These are phyloP conservation scores for Meda fulgida DNA, from an alignment of 2,797 vertebrate species.

Conservation along the genomic window DNA sequence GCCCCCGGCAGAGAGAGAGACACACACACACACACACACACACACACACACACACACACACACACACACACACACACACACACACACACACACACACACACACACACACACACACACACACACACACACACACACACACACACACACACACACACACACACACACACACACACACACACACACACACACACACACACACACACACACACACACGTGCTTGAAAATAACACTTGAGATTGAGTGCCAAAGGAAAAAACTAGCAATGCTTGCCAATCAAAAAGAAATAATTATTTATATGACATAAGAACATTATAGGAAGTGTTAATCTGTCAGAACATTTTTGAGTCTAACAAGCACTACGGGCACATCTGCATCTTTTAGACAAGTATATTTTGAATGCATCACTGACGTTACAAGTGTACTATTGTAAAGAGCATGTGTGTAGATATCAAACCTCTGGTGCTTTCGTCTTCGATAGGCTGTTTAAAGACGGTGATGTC, in stretches of 20 bases:
- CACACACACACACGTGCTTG: neutral
- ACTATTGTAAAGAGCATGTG: neutral
- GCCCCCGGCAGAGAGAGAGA: neutral
- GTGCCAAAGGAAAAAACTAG: neutral
- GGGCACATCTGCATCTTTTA: neutral
- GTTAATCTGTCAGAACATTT: slow-evolving; percentile 13
- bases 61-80: neutral
- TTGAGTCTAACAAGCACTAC: neutral
- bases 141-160: neutral
- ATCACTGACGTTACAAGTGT: neutral
- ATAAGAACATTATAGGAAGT: slow-evolving; percentile 7
- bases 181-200: neutral
- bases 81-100: neutral
- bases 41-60: neutral
- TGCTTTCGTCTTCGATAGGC: slow-evolving; percentile 94
- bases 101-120: neutral
- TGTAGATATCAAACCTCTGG: slow-evolving; percentile 77
- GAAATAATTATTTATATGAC: slow-evolving; percentile 14
- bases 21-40: neutral
- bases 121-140: neutral
- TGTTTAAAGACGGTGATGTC: slow-evolving; percentile 98
- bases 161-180: neutral
- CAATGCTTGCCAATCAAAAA: neutral
- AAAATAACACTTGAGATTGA: slow-evolving; percentile 12
- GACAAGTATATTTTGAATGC: neutral